phyloP scores from a whole-genome alignment of 1,140 invertebrate genomes.

The Hycleus cichorii region DNA sequence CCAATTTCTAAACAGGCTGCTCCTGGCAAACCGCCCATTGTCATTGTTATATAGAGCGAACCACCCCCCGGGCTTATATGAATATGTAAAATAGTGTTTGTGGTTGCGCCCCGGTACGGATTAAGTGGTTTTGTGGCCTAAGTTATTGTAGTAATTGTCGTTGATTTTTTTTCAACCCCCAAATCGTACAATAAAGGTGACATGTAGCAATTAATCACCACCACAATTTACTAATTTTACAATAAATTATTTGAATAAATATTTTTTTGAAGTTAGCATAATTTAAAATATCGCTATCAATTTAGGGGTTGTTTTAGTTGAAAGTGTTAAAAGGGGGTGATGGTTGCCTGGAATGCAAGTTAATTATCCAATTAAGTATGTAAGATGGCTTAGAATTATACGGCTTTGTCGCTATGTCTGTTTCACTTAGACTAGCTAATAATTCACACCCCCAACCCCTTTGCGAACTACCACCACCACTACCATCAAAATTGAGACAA shows the following conservation, averaged over 20 bases:
- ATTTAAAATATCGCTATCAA: no score
- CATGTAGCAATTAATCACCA: no score
- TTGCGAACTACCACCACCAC: not conserved
- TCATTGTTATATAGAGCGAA: no score
- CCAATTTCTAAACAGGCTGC: no score
- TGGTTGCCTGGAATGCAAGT: not conserved
- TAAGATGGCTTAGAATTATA: constrained; percentile 6
- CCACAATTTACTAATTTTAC: no score
- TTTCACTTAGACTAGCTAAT: not conserved
- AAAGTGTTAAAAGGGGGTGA: no score
- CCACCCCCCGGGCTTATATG: constrained; percentile 2
- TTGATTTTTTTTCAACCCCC: not conserved
- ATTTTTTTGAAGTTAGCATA: no score
- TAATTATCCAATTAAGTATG: constrained; percentile 4
- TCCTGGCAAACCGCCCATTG: no score
- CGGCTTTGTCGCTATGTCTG: not conserved
- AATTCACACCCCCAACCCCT: not conserved
- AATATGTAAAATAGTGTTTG: constrained; percentile 11
- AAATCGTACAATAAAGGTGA: no score
- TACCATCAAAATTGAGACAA: not conserved
- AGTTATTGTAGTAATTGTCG: constrained; percentile 9
- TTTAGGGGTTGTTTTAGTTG: no score
- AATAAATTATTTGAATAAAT: no score
- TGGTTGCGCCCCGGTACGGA: constrained; percentile 2
- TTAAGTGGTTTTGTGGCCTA: constrained; percentile 8